Evolutionary conservation across 2,888 invertebrate genomes (phyloP), one percentile per base, ranked within the genome.

Genomic region (Drosophila fulvimacula): DNA sequence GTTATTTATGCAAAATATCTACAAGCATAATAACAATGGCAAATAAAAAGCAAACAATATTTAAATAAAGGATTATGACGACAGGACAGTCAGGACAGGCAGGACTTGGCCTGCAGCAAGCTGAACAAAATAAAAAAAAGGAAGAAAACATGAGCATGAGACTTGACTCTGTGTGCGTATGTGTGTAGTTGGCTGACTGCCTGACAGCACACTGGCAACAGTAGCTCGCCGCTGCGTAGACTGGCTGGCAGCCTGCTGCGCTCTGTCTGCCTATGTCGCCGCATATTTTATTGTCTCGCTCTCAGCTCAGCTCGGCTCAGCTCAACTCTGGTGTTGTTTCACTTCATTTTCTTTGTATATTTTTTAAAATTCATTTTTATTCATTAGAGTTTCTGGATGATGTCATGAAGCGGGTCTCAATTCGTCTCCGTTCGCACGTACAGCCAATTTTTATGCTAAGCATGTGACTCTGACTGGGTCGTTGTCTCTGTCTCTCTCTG

Each of bases 1-100:
- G 88, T 85, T 85, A 83, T 85, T 85, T 83, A 85, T 83, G 77
- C 75, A 85, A 83, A 88, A 85, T 88, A 85, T 71, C 80, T 77
- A 68, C 80, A 72, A 80, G 79, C 84, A 79, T 70, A 82, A 82
- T 76, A 79, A 76, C 80, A 75, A 77, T 63, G 68, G 65, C 86
- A 82, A 88, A 88, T 88, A 85, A 72, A 78, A 69, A 73, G 70
- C 77, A 82, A 69, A 77, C 74, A 79, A 85, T 84, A 88, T 82
- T 82, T 88, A 77, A 82, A 88, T 88, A 88, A 88, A 82, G 88
- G 85, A 82, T 82, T 85, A 82, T 82, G 81, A 71, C 61, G 61
- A 73, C 74, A 74, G 69, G 55, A 69, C 60, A 64, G 56, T 52
- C 48, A 73, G 46, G 17, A 68, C 27, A 30, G 56, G 59, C 48